A percentile compares a stretch with the other conserved stretches of the same genome.
These are phyloP conservation scores for Cephus nigrinus DNA, from an alignment of 2,888 invertebrate species.

Conservation along the genomic window DNA sequence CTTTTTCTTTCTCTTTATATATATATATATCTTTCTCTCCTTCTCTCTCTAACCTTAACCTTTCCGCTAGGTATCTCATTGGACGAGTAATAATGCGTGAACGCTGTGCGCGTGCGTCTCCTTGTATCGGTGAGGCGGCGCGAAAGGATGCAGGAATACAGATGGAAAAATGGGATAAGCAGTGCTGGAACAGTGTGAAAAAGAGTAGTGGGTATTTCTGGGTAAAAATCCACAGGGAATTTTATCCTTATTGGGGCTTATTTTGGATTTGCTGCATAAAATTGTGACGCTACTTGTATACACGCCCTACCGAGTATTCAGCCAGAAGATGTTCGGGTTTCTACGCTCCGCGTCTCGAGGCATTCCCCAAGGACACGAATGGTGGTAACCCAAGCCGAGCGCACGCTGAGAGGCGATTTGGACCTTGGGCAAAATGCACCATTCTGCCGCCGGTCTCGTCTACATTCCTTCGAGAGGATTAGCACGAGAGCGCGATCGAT, in stretches of 20 bases:
- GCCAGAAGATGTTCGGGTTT: slow-evolving; percentile 37
- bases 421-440: slow-evolving; percentile 57
- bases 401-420: slow-evolving; percentile 57
- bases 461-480: slow-evolving; percentile 38
- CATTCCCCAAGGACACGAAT: slow-evolving; percentile 56
- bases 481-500: not conserved
- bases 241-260: slow-evolving; percentile 21
- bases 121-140: not conserved
- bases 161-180: not conserved
- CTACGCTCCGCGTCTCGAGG: slow-evolving; percentile 12
- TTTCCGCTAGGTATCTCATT: not conserved
- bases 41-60: not conserved
- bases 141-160: not conserved
- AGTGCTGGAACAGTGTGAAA: not conserved
- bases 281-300: not conserved
- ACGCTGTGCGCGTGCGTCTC: not conserved
- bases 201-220: not conserved
- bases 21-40: no score
- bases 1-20: not conserved
- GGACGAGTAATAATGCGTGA: not conserved
- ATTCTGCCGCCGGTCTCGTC: slow-evolving; percentile 41
- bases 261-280: slow-evolving; percentile 33
- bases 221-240: not conserved
- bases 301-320: slow-evolving; percentile 17
- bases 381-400: slow-evolving; percentile 60